Conservation (phyloP, 1,140 invertebrate species). For the Metaphire vulgaris region DNA sequence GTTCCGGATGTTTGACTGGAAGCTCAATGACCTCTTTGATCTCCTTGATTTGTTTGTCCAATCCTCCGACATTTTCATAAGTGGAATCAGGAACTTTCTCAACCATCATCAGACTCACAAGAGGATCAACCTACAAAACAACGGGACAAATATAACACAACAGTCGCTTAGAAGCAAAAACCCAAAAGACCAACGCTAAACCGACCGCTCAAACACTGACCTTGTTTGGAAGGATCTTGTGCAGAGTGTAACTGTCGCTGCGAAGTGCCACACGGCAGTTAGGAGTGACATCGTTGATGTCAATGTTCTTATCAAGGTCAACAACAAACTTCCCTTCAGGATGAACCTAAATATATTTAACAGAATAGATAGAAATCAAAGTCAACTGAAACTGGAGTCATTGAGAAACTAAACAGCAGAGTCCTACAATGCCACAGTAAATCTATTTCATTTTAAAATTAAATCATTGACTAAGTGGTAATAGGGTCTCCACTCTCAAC, state of each 20-base stretch:
- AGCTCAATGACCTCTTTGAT: slow-evolving; percentile 99
- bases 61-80: slow-evolving; percentile 98
- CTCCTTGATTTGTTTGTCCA: slow-evolving; percentile 99
- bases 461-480: no score
- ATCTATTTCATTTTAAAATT: no score
- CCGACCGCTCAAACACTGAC: slow-evolving; percentile 54
- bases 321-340: slow-evolving; percentile 99
- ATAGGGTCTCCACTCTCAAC: no score
- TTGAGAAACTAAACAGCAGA: no score
- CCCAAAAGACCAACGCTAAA: no score
- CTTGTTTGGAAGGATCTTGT: slow-evolving; percentile 99
- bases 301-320: slow-evolving; percentile 98
- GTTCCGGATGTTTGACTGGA: slow-evolving; percentile 97
- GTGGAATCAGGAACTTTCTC: slow-evolving; percentile 99
- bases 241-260: slow-evolving; percentile 97
- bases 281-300: slow-evolving; percentile 94
- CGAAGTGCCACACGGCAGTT: slow-evolving; percentile 94
- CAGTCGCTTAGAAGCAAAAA: background rate
- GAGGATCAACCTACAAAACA: slow-evolving; percentile 76
- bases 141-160: background rate
- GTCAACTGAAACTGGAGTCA: no score
- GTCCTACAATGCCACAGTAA: no score
- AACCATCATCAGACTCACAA: slow-evolving; percentile 99
- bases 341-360: slow-evolving; percentile 79
- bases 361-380: no score